Evolutionary conservation across 2,113 vertebrate species (phyloP).

Genomic region (Tinamus guttatus): DNA sequence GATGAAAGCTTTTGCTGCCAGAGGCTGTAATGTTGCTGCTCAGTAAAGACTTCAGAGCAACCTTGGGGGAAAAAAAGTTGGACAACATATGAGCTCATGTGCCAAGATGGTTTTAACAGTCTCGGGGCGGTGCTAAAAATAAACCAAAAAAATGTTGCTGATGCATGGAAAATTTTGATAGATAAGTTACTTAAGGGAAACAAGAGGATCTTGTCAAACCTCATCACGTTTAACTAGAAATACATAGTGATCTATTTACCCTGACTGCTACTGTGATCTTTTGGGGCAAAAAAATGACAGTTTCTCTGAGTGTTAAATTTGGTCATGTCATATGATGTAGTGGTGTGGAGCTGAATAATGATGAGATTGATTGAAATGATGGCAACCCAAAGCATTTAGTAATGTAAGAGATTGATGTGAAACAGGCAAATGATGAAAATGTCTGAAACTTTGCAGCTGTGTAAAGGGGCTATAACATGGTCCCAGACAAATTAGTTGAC

Average conservation of each 20-base stretch:
- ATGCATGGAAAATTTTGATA: background rate
- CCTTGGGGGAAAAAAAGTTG: background rate
- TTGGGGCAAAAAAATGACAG: background rate
- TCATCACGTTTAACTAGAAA: background rate
- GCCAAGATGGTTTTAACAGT: background rate
- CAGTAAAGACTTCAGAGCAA: background rate
- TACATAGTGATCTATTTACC: background rate
- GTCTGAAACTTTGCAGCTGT: background rate
- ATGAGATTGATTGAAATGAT: background rate
- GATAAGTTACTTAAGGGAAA: background rate
- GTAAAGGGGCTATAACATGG: background rate
- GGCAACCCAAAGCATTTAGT: background rate
- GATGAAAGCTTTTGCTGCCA: background rate
- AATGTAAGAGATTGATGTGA: background rate
- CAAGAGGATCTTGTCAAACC: background rate
- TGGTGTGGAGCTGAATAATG: background rate
- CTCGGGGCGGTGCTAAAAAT: background rate
- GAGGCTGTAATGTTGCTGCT: background rate
- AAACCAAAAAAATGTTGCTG: background rate
- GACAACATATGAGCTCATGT: background rate
- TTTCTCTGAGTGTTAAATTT: background rate
- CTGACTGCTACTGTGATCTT: background rate
- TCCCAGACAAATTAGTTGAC: background rate
- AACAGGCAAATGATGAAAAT: background rate
- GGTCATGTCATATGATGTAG: background rate